These are phyloP conservation scores for Poeciliopsis gracilis DNA, from an alignment of 2,797 vertebrate species.

Conservation along the genomic window DNA sequence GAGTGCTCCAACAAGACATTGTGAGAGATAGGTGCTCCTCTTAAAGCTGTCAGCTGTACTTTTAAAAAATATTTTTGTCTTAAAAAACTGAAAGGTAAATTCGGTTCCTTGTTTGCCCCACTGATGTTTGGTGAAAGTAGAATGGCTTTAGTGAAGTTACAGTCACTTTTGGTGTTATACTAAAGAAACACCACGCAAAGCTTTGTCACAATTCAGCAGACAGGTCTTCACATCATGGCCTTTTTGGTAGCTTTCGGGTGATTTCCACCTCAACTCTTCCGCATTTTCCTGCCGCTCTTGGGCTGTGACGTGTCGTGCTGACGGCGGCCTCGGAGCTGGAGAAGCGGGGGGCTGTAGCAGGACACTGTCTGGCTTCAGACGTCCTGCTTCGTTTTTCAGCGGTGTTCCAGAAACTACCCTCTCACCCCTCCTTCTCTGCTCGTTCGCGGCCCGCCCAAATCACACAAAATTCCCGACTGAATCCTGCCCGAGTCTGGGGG, in stretches of 20 bases:
- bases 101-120: slow-evolving; percentile 6
- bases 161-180: slow-evolving; percentile 17
- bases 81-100: slow-evolving; percentile 3
- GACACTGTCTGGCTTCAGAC: slow-evolving; percentile 79
- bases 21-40: too few species aligned
- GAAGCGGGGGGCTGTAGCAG: slow-evolving; percentile 90
- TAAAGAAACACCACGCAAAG: slow-evolving; percentile 19
- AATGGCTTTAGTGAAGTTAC: background rate
- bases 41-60: background rate
- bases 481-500: slow-evolving; percentile 84
- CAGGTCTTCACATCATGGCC: slow-evolving; percentile 65
- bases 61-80: slow-evolving; percentile 21
- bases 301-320: slow-evolving; percentile 96
- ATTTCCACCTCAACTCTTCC: slow-evolving; percentile 87
- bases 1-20: too few species aligned
- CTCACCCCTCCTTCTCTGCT: slow-evolving; percentile 90
- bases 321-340: slow-evolving; percentile 92
- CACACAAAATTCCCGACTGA: slow-evolving; percentile 83
- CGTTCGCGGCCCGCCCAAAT: slow-evolving; percentile 88
- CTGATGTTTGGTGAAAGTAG: background rate
- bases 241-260: slow-evolving; percentile 67
- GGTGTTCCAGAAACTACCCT: slow-evolving; percentile 84
- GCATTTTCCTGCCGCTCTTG: slow-evolving; percentile 93
- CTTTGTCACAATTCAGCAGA: background rate
- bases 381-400: slow-evolving; percentile 75